Evolutionary conservation across 2,113 vertebrate species (phyloP).

Genomic region (Nothobranchius furzeri): DNA sequence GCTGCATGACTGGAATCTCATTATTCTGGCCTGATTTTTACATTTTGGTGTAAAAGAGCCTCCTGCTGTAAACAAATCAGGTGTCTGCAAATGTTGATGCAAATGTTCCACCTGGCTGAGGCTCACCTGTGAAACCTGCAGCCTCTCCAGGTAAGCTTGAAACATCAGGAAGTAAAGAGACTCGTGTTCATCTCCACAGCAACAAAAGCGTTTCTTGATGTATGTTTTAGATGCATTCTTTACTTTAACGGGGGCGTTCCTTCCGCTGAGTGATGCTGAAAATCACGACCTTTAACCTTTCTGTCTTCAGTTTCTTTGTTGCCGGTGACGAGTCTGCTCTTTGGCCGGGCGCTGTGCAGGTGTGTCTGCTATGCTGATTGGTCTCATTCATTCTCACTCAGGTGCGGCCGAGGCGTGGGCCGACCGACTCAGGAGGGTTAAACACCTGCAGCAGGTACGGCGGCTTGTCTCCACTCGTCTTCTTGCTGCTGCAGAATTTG

Average conservation of each 20-base stretch:
- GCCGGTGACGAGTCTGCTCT: conserved; percentile 20
- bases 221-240: too few relatives aligned
- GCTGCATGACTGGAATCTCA: background rate
- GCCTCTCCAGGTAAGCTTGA: too few relatives aligned
- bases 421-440: too few relatives aligned
- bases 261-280: too few relatives aligned
- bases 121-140: background rate
- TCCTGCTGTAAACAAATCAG: conserved; percentile 41
- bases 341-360: conserved; percentile 27
- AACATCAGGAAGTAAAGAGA: too few relatives aligned
- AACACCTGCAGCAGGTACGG: too few relatives aligned
- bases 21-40: background rate
- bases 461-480: background rate
- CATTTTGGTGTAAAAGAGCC: background rate
- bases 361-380: background rate
- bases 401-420: background rate
- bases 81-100: background rate
- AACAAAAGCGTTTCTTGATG: too few relatives aligned
- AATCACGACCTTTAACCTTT: too few relatives aligned
- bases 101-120: background rate
- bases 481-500: conserved; percentile 31
- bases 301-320: too few relatives aligned
- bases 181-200: too few relatives aligned
- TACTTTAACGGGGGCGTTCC: too few relatives aligned
- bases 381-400: conserved; percentile 5